Percentiles rank a stretch among this genome's conserved stretches.
These are phyloP conservation scores for Urocitellus parryii DNA, from an alignment of 2,113 vertebrate species.

Conservation along the genomic window DNA sequence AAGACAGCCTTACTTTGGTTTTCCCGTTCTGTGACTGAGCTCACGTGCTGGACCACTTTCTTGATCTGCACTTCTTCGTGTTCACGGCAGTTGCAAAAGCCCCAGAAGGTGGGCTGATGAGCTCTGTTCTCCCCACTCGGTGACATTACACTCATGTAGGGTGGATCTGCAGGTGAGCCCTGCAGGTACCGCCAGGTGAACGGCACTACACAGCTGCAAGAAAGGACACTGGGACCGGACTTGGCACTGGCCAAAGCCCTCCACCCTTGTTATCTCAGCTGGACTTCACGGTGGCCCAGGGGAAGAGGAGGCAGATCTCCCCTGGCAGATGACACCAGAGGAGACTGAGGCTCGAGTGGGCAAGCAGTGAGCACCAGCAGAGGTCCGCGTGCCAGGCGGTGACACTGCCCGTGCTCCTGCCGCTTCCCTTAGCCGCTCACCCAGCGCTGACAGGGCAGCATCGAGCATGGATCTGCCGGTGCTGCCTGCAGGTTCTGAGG, in stretches of 20 bases:
- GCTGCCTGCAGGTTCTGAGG: neutral
- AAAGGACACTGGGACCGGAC: neutral
- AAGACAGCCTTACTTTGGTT: neutral
- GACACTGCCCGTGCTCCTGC: too few species aligned
- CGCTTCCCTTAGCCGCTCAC: too few species aligned
- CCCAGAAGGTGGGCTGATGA: accelerated
- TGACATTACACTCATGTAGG: accelerated
- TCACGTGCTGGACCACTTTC: neutral
- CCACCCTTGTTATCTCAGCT: accelerated
- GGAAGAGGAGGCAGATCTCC: too few species aligned
- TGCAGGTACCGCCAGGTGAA: neutral
- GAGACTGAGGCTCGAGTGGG: accelerated
- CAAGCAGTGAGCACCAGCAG: accelerated
- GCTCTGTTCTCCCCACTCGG: too few species aligned
- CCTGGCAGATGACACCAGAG: neutral
- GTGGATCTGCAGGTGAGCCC: neutral
- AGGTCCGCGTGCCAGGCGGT: too few species aligned
- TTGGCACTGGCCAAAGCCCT: accelerated
- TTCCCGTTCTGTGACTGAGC: neutral
- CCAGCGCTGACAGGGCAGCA: too few species aligned
- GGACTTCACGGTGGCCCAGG: neutral
- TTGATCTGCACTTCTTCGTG: neutral
- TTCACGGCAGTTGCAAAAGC: neutral
- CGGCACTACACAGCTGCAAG: neutral
- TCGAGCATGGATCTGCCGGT: too few species aligned